Percentiles rank a stretch among this genome's conserved stretches.
Evolutionary conservation across 2,113 vertebrate species (phyloP).

Genomic region (Platysternon megacephalum): DNA sequence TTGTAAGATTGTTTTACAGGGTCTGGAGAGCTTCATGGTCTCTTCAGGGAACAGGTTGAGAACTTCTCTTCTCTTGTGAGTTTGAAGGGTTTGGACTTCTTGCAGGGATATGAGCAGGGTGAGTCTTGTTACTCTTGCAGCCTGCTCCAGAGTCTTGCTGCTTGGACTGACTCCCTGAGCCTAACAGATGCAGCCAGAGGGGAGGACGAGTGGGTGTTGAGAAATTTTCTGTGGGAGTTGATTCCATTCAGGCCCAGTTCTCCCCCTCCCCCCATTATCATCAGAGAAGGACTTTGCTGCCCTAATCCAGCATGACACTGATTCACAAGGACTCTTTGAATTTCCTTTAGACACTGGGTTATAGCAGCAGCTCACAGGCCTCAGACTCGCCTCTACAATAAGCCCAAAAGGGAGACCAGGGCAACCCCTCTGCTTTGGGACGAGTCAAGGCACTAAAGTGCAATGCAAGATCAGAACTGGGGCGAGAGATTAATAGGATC

Average conservation of each 20-base stretch:
- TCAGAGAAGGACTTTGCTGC: neutral
- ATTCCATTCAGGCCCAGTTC: neutral
- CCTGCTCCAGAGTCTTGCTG: neutral
- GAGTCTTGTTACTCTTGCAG: neutral
- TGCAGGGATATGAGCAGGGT: neutral
- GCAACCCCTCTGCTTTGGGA: neutral
- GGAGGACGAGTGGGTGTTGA: neutral
- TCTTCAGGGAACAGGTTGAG: neutral
- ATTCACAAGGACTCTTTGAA: neutral
- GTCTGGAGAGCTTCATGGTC: neutral
- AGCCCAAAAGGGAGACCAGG: neutral
- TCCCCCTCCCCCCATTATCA: neutral
- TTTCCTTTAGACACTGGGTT: neutral
- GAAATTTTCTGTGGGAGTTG: neutral
- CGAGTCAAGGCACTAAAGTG: neutral
- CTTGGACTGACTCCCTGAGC: neutral
- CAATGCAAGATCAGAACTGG: neutral
- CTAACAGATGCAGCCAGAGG: neutral
- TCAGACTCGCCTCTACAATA: neutral
- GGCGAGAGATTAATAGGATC: constrained; percentile 22
- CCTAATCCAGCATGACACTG: neutral
- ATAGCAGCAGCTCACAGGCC: neutral
- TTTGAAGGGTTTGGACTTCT: neutral
- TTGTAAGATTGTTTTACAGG: accelerated
- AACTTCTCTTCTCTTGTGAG: neutral